Base-by-base conservation (phyloP, 1,140 invertebrate species). In the Drosophila takahashii region DNA sequence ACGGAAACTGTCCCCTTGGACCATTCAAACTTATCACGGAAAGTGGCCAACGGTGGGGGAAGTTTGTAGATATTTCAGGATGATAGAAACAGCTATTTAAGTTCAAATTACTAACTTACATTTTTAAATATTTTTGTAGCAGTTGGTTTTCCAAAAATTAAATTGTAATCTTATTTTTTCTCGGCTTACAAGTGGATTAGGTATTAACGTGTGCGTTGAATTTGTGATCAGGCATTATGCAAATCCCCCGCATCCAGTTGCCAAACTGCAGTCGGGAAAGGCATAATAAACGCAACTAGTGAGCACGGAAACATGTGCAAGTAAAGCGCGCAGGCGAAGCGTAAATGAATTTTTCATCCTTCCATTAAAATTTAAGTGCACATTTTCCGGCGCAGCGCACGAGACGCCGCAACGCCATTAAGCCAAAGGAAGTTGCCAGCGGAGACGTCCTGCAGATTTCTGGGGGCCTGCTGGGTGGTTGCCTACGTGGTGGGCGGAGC, bases 271-370 rank as follows among this genome's bases (percentile, higher is more conserved):
- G 29, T 73, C 42, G n/a, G 48, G 6, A 27, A 8, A 15, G 39
- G 48, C 47, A 67, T 54, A 54, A 34, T 54, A 67, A 74, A 74
- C 72, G 72, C 72, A 75, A 75, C 72, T 75, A 65, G 72, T 80
- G 59, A 81, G 83, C 61, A 60, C 39, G 79, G 75, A 61, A 81
- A 89, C 79, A 84, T 89, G 79, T 83, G 83, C 83, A 59, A 78
- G 75, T 66, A 73, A 73, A 73, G 83, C 79, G 83, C 76, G 79
- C 22, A 74, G 86, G 75, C 86, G 81, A 73, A 90, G 81, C 78
- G 81, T 86, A 86, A 90, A 90, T 90, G 86, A 90, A 90, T 90
- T 90, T 90, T 90, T 90, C 86, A 90, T 84, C 85, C 83, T 70
- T 64, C 86, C 86, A 90, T 90, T 90, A 90, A 90, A 90, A 81